Evolutionary conservation across 2,888 invertebrate genomes (phyloP), one percentile per base, ranked within the genome.

Genomic region (Drosophila incognita): DNA sequence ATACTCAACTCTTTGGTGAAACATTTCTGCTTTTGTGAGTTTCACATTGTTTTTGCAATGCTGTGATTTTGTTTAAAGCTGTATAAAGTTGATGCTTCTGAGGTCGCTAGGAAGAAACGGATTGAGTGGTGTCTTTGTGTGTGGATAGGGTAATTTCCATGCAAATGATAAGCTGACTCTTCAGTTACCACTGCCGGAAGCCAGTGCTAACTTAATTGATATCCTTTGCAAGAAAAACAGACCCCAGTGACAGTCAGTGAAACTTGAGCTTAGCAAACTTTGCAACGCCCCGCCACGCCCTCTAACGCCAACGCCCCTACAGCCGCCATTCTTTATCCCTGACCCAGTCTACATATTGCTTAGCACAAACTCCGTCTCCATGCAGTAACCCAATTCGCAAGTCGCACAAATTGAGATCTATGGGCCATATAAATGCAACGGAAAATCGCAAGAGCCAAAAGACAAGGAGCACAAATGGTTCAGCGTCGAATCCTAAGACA

Each of bases 221-320:
- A 87, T 87, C 79, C 87, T 83, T 59, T 21, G 69, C 76, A 87
- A 87, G 79, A 86, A 83, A 71, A 83, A 83, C 87, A 86, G 67
- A 68, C 64, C 36, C 58, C 54, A 76, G 29, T 58, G 73, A 76
- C 64, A 76, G 74, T 48, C 66, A 52, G 66, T 71, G 83, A 83
- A 80, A 85, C 82, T 83, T 80, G 66, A 85, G 83, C 69, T 66
- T 57, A 76, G 68, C 70, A 46, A 83, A 83, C 71, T 68, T 75
- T 66, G 15, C 13, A 13, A 21, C 42, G 13, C 46, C 40, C 21
- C 15, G 51, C 40, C 58, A 51, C 51, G 36, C 46, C 33, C 33
- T 13, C 1, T 4, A 24, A 46, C 46, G 24, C 24, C 38, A 40
- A 15, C 29, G 40, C 49, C 6, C 13, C 13, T 31, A 21, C 15